A percentile compares a stretch with the other conserved stretches of the same genome.
phyloP scores from a whole-genome alignment of 2,113 vertebrate species.

The Gadus chalcogrammus region DNA sequence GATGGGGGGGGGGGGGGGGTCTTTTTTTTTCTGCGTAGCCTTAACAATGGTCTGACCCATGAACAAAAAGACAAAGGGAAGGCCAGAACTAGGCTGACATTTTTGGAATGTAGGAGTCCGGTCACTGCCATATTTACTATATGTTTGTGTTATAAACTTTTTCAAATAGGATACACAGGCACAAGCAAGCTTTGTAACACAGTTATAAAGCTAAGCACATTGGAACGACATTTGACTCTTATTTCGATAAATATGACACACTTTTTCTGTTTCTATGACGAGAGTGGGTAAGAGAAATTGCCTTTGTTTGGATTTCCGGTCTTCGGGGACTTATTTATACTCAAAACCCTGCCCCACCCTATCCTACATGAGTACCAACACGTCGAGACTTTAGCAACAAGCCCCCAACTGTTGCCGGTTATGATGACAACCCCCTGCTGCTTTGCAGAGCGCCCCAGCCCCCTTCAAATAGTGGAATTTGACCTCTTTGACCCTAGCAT shows the following conservation, averaged over 20 bases:
- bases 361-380: slow-evolving; percentile 33
- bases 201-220: no score
- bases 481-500: slow-evolving; percentile 53
- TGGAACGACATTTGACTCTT: no score
- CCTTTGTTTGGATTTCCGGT: slow-evolving; percentile 67
- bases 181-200: no score
- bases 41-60: slow-evolving; percentile 65
- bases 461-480: slow-evolving; percentile 63
- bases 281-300: slow-evolving; percentile 21
- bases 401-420: slow-evolving; percentile 36
- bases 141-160: no score
- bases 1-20: slow-evolving; percentile 27
- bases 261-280: neutral
- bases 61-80: slow-evolving; percentile 61
- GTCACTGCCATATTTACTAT: no score
- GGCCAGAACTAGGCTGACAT: slow-evolving; percentile 19
- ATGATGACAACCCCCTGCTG: slow-evolving; percentile 54
- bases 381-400: slow-evolving; percentile 42
- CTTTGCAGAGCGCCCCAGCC: slow-evolving; percentile 37
- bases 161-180: no score
- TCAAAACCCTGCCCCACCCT: slow-evolving; percentile 63
- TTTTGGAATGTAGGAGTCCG: slow-evolving; percentile 42
- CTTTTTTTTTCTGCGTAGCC: slow-evolving; percentile 5
- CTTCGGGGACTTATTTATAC: slow-evolving; percentile 58
- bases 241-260: no score